A percentile compares a stretch with the other conserved stretches of the same genome.
phyloP scores from a whole-genome alignment of 2,888 invertebrate species.

The Eurois occulta region DNA sequence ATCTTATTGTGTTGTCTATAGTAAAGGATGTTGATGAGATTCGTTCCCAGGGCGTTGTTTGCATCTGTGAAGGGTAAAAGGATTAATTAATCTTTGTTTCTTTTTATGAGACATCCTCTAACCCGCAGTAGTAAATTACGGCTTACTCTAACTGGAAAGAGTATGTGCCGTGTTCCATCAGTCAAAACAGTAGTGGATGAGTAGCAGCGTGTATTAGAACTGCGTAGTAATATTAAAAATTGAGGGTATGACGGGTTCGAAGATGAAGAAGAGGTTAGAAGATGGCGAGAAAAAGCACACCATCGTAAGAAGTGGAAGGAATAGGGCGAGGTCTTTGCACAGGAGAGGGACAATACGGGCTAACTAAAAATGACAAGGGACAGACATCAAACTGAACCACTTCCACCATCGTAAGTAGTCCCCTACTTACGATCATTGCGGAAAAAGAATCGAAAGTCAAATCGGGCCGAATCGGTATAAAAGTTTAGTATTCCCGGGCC shows the following conservation, averaged over 20 bases:
- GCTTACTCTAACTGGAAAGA: neutral
- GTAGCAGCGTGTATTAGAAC: neutral
- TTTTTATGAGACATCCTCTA: too few species aligned
- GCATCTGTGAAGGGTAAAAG: slow-evolving; percentile 17
- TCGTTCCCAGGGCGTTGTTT: slow-evolving; percentile 32
- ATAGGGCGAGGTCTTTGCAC: too few species aligned
- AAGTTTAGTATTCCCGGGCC: neutral
- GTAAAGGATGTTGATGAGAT: slow-evolving; percentile 19
- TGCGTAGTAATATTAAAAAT: neutral
- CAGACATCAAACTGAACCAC: neutral
- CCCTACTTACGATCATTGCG: neutral
- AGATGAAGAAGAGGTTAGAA: too few species aligned
- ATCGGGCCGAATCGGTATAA: too few species aligned
- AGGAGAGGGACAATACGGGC: too few species aligned
- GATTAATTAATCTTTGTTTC: neutral
- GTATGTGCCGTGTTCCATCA: neutral
- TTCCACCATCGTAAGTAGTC: too few species aligned
- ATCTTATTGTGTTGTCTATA: slow-evolving; percentile 56
- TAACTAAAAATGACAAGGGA: neutral
- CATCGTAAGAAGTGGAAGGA: too few species aligned
- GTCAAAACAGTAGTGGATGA: neutral
- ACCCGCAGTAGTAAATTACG: neutral
- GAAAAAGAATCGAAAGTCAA: too few species aligned
- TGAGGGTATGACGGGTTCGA: too few species aligned
- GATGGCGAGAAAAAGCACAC: too few species aligned